Evolutionary conservation across 2,888 invertebrate genomes (phyloP).

Genomic region (Ophraella communa): DNA sequence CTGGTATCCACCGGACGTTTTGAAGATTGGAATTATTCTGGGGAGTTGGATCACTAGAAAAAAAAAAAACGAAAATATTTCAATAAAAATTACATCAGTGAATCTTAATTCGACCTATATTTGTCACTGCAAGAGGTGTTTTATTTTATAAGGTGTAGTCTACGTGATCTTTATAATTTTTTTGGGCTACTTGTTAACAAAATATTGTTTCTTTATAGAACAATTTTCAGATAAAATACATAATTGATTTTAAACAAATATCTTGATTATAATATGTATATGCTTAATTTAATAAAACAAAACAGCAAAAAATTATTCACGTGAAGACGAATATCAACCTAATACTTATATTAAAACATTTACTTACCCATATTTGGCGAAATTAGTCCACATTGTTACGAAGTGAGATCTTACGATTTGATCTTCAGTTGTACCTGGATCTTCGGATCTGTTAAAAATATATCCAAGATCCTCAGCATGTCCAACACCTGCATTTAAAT

Average conservation of each 20-base stretch:
- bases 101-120: too few relatives aligned
- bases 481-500: slow-evolving; percentile 39
- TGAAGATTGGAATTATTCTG: slow-evolving; percentile 25
- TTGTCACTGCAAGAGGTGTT: too few relatives aligned
- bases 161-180: too few relatives aligned
- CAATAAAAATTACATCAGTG: neutral
- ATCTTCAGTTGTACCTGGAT: slow-evolving; percentile 30
- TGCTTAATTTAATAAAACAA: too few relatives aligned
- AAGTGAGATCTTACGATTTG: slow-evolving; percentile 35
- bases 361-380: slow-evolving; percentile 45
- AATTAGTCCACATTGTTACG: slow-evolving; percentile 47
- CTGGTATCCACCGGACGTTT: slow-evolving; percentile 29
- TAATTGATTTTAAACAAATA: too few relatives aligned
- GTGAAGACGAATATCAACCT: too few relatives aligned
- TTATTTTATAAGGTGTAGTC: too few relatives aligned
- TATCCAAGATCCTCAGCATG: slow-evolving; percentile 44
- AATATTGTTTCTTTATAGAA: too few relatives aligned
- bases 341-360: neutral
- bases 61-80: neutral
- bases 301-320: too few relatives aligned
- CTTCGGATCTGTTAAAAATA: slow-evolving; percentile 35
- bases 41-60: slow-evolving; percentile 37
- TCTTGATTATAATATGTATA: too few relatives aligned
- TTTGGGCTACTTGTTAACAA: too few relatives aligned
- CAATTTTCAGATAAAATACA: too few relatives aligned